Evolutionary conservation across 2,888 invertebrate genomes (phyloP), one percentile per base, ranked within the genome.

Genomic region (Auanema freiburgensis): DNA sequence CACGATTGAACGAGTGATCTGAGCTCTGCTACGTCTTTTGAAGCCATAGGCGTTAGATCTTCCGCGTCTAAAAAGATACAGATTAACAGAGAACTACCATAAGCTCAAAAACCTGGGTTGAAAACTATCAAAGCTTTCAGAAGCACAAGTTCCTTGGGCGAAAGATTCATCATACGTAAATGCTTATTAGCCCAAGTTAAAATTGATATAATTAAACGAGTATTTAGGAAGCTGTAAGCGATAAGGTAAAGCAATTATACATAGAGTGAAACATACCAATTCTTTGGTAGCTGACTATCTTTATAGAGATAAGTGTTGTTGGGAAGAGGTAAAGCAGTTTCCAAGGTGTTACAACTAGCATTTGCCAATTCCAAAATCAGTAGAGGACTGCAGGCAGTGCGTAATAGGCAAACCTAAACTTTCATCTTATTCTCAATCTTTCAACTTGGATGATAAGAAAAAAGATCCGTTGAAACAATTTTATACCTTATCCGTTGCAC

Each of bases 71-170:
- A 6, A n/a, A n/a, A n/a, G n/a, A n/a, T n/a, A n/a, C n/a, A n/a
- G n/a, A n/a, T n/a, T n/a, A n/a, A n/a, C n/a, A n/a, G n/a, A n/a
- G n/a, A n/a, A n/a, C n/a, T n/a, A n/a, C n/a, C n/a, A n/a, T n/a
- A n/a, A n/a, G n/a, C n/a, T n/a, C n/a, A n/a, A n/a, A n/a, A 18
- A 65, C 69, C 71, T 5, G 72, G 70, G 54, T 74, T 76, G 24
- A 74, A 64, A 10, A 75, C 71, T 41, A 75, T 70, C 46, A 74
- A 63, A 18, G 76, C 77, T 59, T 77, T 77, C 55, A 79, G 66
- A 41, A 79, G 67, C 43, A 72, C 71, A 41, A 72, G 63, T 62
- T 79, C 79, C 51, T 74, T 72, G 49, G 72, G 67, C 60, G 59
- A 63, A 55, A 79, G 65, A 42, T 64, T 56, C 23, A 78, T 70